Base-by-base conservation (phyloP, 2,113 vertebrate species). In the Fulica atra region DNA sequence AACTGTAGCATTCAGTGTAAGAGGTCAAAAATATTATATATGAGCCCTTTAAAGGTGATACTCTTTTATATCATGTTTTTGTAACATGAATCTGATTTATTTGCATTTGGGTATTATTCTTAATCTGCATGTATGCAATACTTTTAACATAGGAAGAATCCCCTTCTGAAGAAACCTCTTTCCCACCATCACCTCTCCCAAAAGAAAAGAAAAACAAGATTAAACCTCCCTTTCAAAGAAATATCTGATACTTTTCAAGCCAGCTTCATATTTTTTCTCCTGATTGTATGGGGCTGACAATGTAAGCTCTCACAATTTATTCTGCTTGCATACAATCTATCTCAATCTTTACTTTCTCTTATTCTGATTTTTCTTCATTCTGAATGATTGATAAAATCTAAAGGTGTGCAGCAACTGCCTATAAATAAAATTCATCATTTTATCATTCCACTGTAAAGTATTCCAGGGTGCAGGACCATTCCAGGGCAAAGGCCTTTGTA, bases 401-500 rank as follows among this genome's bases (percentile, higher is more conserved):
- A 64, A 72, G 54, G 40, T 93, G 35, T 70, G 36, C 83, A 88
- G 33, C 59, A 86, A 64, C 53, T 69, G 76, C 54, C 65, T 88
- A 92, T 94, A 96, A 96, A 93, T 77, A 95, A 92, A 91, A 94
- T 79, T 60, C 53, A 82, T 50, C 29, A 23, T 74, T 96, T 86
- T 88, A 91, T 95, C 69, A 65, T 86, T 56, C 54, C 19, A 31
- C 48, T 93, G 65, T 81, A 82, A 82, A 51, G 6, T 63, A 87
- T 59, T 81, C 79, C 33, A 11, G 14, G n/a, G 83, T 33, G n/a
- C 48, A 95, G 77, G 68, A 88, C 80, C 70, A 91, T 95, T 95
- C 29, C 76, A 96, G 51, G 40, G 65, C 77, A 91, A 80, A 86
- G 46, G 56, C n/a, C 38, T 84, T 82, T 73, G 86, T 54, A 80